Conservation (phyloP, 2,797 vertebrate species). For the Sparidentex hasta region DNA sequence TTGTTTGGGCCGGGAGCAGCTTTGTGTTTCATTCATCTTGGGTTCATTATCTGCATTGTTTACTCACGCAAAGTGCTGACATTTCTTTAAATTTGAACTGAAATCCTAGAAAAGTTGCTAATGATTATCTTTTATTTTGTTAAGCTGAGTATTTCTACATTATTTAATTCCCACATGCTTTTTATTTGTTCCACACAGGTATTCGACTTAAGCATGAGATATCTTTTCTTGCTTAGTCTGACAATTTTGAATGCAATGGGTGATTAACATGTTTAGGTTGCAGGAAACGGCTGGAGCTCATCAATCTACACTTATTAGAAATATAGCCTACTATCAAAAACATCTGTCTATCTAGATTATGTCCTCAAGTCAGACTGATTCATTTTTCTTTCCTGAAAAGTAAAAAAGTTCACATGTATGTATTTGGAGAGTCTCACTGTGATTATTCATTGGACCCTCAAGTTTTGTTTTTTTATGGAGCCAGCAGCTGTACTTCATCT, state of each 20-base stretch:
- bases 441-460: not conserved
- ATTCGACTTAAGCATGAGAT: not conserved
- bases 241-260: not conserved
- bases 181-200: not conserved
- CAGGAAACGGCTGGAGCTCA: not conserved
- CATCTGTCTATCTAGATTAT: too few relatives aligned
- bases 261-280: not conserved
- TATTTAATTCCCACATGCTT: not conserved
- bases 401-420: too few relatives aligned
- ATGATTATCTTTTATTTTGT: too few relatives aligned
- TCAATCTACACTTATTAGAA: not conserved
- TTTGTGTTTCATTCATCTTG: slow-evolving; percentile 2
- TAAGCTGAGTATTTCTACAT: too few relatives aligned
- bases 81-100: not conserved
- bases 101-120: not conserved
- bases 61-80: not conserved
- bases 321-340: not conserved
- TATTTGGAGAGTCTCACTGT: not conserved
- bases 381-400: not conserved
- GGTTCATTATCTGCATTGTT: not conserved
- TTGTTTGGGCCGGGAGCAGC: not conserved
- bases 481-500: not conserved
- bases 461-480: not conserved
- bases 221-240: not conserved
- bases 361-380: not conserved